Conservation (phyloP, 2,888 invertebrate genomes). For the Andrena fulva region DNA sequence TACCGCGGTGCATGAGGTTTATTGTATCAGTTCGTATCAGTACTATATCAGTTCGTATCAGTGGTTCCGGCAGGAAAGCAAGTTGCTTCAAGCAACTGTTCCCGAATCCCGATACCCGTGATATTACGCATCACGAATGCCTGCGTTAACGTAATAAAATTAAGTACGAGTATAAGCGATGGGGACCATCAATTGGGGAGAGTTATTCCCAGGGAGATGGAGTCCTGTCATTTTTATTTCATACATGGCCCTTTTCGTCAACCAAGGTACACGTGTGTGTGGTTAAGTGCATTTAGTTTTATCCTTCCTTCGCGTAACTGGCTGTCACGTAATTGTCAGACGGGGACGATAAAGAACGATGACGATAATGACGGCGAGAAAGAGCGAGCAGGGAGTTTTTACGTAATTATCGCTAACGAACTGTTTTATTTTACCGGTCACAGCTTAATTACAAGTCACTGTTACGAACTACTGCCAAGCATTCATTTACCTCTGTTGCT, state of each 20-base stretch:
- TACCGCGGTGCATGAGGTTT: not conserved
- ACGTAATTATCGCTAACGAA: not conserved
- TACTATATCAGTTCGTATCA: slow-evolving; percentile 24
- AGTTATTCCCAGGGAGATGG: slow-evolving; percentile 93
- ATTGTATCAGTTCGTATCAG: slow-evolving; percentile 12
- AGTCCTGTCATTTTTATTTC: slow-evolving; percentile 92
- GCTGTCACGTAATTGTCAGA: not conserved
- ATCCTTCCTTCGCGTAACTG: slow-evolving; percentile 9
- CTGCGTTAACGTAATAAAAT: not conserved
- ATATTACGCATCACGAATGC: slow-evolving; percentile 11
- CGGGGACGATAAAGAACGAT: not conserved
- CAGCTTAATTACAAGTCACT: not conserved
- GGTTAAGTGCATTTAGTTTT: slow-evolving; percentile 34
- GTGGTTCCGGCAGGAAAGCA: not conserved
- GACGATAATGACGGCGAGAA: not conserved
- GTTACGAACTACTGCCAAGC: not conserved
- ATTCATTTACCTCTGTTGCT: not conserved
- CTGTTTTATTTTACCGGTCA: slow-evolving; percentile 15
- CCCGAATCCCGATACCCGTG: not conserved
- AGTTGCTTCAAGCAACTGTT: not conserved
- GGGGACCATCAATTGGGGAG: slow-evolving; percentile 85
- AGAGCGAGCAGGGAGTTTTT: slow-evolving; percentile 3
- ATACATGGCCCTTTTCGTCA: slow-evolving; percentile 95
- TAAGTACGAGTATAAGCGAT: slow-evolving; percentile 64
- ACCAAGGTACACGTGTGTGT: slow-evolving; percentile 90